Base-by-base conservation (phyloP, 2,888 invertebrate genomes). In the Apamea monoglypha region DNA sequence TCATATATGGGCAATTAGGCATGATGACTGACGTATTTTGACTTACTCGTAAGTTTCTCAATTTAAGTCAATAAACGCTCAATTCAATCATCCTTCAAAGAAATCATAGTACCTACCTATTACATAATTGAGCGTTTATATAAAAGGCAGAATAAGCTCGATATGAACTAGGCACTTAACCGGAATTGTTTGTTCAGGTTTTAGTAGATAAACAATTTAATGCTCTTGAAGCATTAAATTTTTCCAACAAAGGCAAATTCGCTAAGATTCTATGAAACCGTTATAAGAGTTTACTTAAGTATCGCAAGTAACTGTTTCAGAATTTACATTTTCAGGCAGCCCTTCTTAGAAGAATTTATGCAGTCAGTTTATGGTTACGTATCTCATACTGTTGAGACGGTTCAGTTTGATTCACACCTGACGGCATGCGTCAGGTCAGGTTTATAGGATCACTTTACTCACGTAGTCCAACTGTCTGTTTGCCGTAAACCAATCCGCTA, bases 201-300 rank as follows among this genome's bases (percentile, higher is more conserved):
- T 82, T 61, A 63, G 25, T 44, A 82, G 21, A 40, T 86, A 82
- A 63, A 74, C 50, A 86, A 74, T 83, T 50, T 67, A 71, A 47
- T 64, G 29, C 59, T 50, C 14, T 53, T 29, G 8, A 44, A 71
- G 32, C 16, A 59, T 47, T 68, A 29, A 16, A 56, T 69, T 80
- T 61, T 50, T 61, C 32, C 18, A 67, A 61, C 53, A 63, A 74
- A 82, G 74, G 71, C 44, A 85, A 74, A 82, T 81, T 67, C 36
- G n/a, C 47, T 56, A 8, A 70, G 29, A 74, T 80, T 66, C n/a
- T 56, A 59, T 71, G 36, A 71, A 74, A 64, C 10, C 32, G 64
- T 80, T 59, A 72, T 21, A 32, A 79, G 29, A 16, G 59, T 84
- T 76, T 70, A 18, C 18, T 59, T 8, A 47, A 66, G 21, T 78